Evolutionary conservation across 2,113 vertebrate genomes (phyloP).

Genomic region (Rattus norvegicus): GRCr8 NC_086021.1:31149001-31149500

Average conservation of each 20-base stretch:
- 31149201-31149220: background rate
- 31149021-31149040: fast-evolving
- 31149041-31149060: background rate
- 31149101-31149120: fast-evolving
- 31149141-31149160: background rate
- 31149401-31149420: background rate
- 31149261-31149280: background rate
- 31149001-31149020: too few relatives aligned
- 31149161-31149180: fast-evolving
- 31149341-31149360: fast-evolving
- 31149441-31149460: fast-evolving
- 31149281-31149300: background rate
- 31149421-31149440: background rate
- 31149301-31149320: background rate
- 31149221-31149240: background rate
- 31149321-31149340: fast-evolving
- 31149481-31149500: background rate
- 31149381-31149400: background rate
- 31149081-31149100: background rate
- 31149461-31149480: fast-evolving
- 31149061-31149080: background rate
- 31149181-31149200: background rate
- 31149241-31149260: background rate
- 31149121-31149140: fast-evolving
- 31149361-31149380: background rate